Conservation (phyloP, 2,797 vertebrate species). For the Cossypha polioptera region DNA sequence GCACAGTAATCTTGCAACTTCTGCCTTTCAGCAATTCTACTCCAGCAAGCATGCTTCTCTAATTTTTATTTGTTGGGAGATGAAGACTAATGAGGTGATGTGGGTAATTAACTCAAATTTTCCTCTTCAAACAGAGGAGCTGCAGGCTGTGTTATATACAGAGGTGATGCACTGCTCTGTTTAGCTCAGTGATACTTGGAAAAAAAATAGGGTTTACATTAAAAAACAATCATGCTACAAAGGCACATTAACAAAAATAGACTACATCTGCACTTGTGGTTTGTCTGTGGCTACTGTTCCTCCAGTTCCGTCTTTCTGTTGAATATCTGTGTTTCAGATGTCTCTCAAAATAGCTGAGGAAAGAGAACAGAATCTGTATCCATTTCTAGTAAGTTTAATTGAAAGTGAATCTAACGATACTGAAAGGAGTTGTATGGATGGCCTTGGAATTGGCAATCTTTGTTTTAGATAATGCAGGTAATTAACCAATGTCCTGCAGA, state of each 20-base stretch:
- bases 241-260: neutral
- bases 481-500: neutral
- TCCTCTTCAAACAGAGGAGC: neutral
- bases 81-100: neutral
- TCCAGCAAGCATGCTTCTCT: neutral
- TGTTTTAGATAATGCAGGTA: neutral
- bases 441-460: neutral
- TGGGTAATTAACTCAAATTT: neutral
- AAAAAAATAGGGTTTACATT: neutral
- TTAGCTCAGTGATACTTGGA: neutral
- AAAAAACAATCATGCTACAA: neutral
- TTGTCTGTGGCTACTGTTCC: constrained; percentile 33
- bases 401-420: neutral
- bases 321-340: neutral
- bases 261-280: constrained; percentile 8
- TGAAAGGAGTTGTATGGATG: neutral
- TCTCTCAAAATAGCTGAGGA: neutral
- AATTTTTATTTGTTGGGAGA: neutral
- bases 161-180: neutral
- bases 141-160: neutral
- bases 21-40: neutral
- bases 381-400: neutral
- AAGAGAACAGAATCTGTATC: neutral
- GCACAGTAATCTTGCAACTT: neutral
- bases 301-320: constrained; percentile 5